phyloP scores from a whole-genome alignment of 2,113 vertebrate species.

The Taxidea taxus region DNA sequence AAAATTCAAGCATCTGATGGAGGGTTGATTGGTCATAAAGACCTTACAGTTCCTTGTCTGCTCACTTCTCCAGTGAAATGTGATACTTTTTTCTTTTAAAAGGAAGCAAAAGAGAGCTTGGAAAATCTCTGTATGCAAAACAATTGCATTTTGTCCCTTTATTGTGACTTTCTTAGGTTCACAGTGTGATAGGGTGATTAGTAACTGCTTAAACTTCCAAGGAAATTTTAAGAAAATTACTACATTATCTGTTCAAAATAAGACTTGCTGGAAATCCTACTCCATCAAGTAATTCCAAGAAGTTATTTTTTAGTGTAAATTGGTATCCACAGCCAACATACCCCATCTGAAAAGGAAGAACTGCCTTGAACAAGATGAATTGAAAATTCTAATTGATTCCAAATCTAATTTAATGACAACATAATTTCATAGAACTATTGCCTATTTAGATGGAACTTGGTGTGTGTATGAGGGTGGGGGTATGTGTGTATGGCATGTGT shows the following conservation, averaged over 20 bases:
- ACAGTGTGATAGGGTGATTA: constrained; percentile 65
- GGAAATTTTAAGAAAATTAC: constrained; percentile 71
- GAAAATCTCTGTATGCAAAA: constrained; percentile 59
- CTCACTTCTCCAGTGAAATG: constrained; percentile 59
- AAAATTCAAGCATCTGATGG: constrained; percentile 1
- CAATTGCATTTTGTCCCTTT: constrained; percentile 39
- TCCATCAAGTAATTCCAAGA: constrained; percentile 78
- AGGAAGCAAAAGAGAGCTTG: constrained; percentile 44
- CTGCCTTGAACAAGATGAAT: constrained; percentile 47
- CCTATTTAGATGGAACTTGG: constrained; percentile 75
- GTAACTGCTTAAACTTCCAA: constrained; percentile 71
- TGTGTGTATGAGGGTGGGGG: not conserved
- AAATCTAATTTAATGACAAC: constrained; percentile 31
- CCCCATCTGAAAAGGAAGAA: constrained; percentile 65
- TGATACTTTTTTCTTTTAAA: constrained; percentile 53
- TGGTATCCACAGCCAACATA: constrained; percentile 44
- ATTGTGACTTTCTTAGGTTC: constrained; percentile 66
- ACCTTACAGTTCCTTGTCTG: not conserved
- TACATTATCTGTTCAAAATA: constrained; percentile 69
- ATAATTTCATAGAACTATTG: constrained; percentile 24
- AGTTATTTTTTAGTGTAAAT: constrained; percentile 68
- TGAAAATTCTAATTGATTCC: constrained; percentile 32
- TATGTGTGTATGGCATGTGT: constrained; percentile 24
- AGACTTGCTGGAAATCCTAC: constrained; percentile 79
- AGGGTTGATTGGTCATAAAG: not conserved